Evolutionary conservation across 2,113 vertebrate genomes (phyloP), one percentile per base, ranked within the genome.

Genomic region (Eretmochelys imbricata): DNA sequence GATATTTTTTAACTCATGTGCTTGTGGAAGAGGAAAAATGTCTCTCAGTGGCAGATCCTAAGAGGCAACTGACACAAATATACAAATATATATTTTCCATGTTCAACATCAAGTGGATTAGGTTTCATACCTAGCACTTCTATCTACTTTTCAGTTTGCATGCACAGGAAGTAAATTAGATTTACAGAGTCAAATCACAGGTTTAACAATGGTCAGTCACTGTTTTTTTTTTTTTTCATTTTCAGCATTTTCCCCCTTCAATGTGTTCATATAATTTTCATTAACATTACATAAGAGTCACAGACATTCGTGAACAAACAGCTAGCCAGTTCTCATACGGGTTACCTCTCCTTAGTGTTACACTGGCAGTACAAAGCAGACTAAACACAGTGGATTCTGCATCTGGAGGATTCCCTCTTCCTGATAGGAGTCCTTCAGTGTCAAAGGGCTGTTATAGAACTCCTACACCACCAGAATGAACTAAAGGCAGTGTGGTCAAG

Each of bases 401-500:
- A 87, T 95, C 91, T 96, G 94, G 96, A 97, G 95, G 93, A 96
- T 93, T 96, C 95, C 95, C 94, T 93, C 93, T 82, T 80, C 87
- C 78, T 97, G 96, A 97, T 92, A 95, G 88, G 90, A 97, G 92
- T 92, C 94, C 97, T 95, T 93, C 95, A 94, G 87, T 95, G 78
- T 91, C 91, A 95, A 92, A 90, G 95, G 93, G 90, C 89, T 95
- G 79, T 72, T 95, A 7, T n/a, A 96, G 53, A 53, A 53, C 53
- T 19, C 53, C 53, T 53, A 53, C 16, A 96, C 93, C 91, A 93
- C 95, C 88, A 84, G 81, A 91, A 90, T 87, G 90, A 91, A 85
- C 92, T 82, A 84, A 90, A 95, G 96, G 48, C 65, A n/a, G 84
- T 94, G 81, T 24, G n/a, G 10, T 10, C 8, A 75, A 75, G n/a